A percentile compares a stretch with the other conserved stretches of the same genome.
Evolutionary conservation across 2,888 invertebrate species (phyloP).

Genomic region (Sycophila texana): DNA sequence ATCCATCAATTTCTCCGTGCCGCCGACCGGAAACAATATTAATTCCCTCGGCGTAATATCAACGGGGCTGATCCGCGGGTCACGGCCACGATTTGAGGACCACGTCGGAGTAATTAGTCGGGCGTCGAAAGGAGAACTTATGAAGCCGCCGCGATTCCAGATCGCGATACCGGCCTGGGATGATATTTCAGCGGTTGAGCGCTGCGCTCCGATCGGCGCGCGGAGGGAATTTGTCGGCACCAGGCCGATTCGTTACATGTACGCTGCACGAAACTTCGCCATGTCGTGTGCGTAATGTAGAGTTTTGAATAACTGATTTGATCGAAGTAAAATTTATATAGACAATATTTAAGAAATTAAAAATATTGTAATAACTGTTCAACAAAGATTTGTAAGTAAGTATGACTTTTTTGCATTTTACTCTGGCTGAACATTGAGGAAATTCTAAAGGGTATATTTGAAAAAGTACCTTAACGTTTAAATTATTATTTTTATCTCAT

Average conservation of each 20-base stretch:
- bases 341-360: too few relatives aligned
- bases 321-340: too few relatives aligned
- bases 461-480: too few relatives aligned
- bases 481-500: too few relatives aligned
- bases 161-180: constrained; percentile 37
- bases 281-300: neutral
- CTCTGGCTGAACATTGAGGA: too few relatives aligned
- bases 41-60: neutral
- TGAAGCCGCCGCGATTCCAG: constrained; percentile 17
- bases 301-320: too few relatives aligned
- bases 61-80: neutral
- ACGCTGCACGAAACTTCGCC: constrained; percentile 24
- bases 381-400: too few relatives aligned
- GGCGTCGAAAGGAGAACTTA: constrained; percentile 38
- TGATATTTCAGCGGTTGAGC: constrained; percentile 55
- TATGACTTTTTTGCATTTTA: too few relatives aligned
- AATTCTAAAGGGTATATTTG: too few relatives aligned
- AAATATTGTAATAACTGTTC: too few relatives aligned
- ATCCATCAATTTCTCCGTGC: constrained; percentile 26
- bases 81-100: constrained; percentile 36
- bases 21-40: constrained; percentile 29
- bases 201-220: constrained; percentile 15
- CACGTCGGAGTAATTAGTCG: constrained; percentile 39
- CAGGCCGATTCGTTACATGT: neutral
- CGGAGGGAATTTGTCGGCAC: too few relatives aligned